Conservation (phyloP, 2,113 vertebrate species). For the Apistogramma diplotaenia region DNA sequence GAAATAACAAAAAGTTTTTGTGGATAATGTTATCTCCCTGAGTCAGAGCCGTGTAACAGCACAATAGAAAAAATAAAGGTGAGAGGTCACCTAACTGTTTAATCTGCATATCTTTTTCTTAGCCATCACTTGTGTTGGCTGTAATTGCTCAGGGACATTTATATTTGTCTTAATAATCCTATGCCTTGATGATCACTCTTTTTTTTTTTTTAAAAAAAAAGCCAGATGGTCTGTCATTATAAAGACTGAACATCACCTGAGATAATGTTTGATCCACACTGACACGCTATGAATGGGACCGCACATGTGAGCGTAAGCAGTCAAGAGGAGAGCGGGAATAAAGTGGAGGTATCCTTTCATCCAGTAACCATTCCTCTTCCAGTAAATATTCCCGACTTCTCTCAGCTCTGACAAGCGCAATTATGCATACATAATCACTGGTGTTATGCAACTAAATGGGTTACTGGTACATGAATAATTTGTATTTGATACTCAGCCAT, state of each 20-base stretch:
- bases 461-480: conserved; percentile 77
- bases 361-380: conserved; percentile 26
- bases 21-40: no score
- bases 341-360: conserved; percentile 37
- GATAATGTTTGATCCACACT: neutral
- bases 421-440: conserved; percentile 71
- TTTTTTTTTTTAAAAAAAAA: no score
- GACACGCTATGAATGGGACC: neutral
- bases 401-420: conserved; percentile 59
- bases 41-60: no score
- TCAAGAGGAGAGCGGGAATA: conserved; percentile 3
- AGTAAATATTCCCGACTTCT: conserved; percentile 53
- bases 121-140: no score
- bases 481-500: conserved; percentile 58
- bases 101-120: no score
- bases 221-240: neutral
- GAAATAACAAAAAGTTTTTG: no score
- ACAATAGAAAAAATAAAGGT: no score
- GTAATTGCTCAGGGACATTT: no score
- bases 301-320: conserved; percentile 11
- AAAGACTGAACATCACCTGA: neutral
- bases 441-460: conserved; percentile 74
- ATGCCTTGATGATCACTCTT: no score
- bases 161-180: no score
- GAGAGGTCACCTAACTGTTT: no score